Evolutionary conservation across 2,113 vertebrate species (phyloP).

Genomic region (Struthio camelus): DNA sequence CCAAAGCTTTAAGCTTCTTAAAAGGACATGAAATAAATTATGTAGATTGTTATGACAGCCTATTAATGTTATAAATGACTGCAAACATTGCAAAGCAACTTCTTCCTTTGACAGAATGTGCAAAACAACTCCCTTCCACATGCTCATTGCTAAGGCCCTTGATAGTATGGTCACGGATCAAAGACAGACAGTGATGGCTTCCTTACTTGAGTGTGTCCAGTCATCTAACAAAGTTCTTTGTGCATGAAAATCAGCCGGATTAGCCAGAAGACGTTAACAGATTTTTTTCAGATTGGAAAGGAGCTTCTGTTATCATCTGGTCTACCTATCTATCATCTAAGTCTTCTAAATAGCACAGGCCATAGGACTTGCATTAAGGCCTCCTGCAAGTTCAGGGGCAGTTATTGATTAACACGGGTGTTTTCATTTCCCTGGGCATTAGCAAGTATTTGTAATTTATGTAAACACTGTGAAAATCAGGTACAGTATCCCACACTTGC

Average conservation of each 20-base stretch:
- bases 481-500: neutral
- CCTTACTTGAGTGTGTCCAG: neutral
- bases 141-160: neutral
- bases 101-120: neutral
- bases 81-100: neutral
- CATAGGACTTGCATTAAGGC: neutral
- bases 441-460: neutral
- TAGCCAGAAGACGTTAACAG: neutral
- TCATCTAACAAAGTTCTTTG: neutral
- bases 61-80: neutral
- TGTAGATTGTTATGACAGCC: neutral
- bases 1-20: neutral
- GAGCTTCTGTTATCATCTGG: neutral
- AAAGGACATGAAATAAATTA: neutral
- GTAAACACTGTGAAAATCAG: neutral
- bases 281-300: too few species aligned
- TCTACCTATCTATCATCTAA: neutral
- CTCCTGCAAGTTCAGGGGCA: neutral
- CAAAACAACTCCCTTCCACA: accelerated
- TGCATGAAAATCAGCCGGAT: neutral
- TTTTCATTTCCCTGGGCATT: neutral
- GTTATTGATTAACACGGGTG: neutral
- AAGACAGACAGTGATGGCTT: neutral
- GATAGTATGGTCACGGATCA: neutral
- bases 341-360: neutral